Conservation (phyloP, 1,140 invertebrate species). For the Adelges cooleyi region DNA sequence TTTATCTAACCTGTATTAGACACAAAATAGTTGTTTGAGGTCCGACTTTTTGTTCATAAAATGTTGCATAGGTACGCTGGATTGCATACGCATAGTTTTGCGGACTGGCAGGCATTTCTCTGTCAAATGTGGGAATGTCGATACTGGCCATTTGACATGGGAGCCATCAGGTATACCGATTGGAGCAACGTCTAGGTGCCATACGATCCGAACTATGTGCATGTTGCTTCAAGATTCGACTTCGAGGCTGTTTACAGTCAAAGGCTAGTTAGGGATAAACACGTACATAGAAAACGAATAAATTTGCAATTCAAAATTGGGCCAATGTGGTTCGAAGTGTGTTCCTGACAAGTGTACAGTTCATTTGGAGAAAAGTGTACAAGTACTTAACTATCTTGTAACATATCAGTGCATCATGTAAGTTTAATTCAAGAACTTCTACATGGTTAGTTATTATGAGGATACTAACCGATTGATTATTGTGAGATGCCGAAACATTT, state of each 20-base stretch:
- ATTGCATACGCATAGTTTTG: conserved; percentile 21
- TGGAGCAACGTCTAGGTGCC: conserved; percentile 5
- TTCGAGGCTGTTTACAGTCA: conserved; percentile 9
- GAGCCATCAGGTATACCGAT: conserved; percentile 20
- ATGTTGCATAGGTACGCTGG: conserved; percentile 18
- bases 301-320: too few species aligned
- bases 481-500: conserved; percentile 11
- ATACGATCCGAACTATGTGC: conserved; percentile 9
- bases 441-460: neutral
- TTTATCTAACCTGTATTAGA: neutral
- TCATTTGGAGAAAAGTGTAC: too few species aligned
- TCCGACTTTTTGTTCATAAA: conserved; percentile 24
- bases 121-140: conserved; percentile 1
- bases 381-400: too few species aligned
- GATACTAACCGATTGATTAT: conserved; percentile 19
- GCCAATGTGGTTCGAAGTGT: too few species aligned
- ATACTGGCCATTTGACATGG: conserved; percentile 15
- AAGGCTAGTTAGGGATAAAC: neutral
- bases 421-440: too few species aligned
- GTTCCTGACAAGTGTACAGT: too few species aligned
- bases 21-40: conserved; percentile 13
- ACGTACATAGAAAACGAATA: neutral
- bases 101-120: conserved; percentile 1
- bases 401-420: too few species aligned
- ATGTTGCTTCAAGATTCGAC: conserved; percentile 10